Percentiles rank a stretch among this genome's conserved stretches.
phyloP scores from a whole-genome alignment of 2,113 vertebrate genomes.

The Copsychus sechellarum region DNA sequence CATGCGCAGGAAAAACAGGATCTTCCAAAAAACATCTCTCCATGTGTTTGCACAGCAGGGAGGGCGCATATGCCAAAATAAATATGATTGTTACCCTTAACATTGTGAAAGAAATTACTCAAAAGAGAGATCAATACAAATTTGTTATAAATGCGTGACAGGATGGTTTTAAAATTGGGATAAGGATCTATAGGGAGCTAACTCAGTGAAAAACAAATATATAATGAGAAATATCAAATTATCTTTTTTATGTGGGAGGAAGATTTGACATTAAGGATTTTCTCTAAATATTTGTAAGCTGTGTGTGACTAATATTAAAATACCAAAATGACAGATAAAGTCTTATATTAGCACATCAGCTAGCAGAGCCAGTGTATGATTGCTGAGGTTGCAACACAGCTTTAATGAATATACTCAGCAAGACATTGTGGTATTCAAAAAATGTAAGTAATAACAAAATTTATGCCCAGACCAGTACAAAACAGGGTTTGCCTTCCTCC shows the following conservation, averaged over 20 bases:
- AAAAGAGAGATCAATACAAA: constrained; percentile 43
- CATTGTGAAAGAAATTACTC: constrained; percentile 35
- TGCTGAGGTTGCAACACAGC: not conserved
- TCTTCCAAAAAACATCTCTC: not conserved
- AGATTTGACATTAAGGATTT: constrained; percentile 52
- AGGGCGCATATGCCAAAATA: constrained; percentile 19
- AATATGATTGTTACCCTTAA: not conserved
- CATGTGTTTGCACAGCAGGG: constrained; percentile 24
- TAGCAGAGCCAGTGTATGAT: not conserved
- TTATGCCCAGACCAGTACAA: not conserved
- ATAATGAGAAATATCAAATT: constrained; percentile 42
- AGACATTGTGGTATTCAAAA: constrained; percentile 1
- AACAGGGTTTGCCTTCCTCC: not conserved
- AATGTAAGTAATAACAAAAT: not conserved
- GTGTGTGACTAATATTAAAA: constrained; percentile 52
- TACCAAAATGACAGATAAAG: constrained; percentile 32
- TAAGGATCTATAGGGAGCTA: constrained; percentile 21
- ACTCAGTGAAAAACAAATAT: constrained; percentile 42
- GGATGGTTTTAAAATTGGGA: constrained; percentile 29
- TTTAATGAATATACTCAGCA: not conserved
- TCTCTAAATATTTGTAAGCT: constrained; percentile 58
- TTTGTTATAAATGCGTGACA: constrained; percentile 21
- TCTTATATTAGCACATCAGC: constrained; percentile 4
- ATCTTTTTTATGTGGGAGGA: not conserved
- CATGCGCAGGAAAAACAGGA: not conserved